Conservation (phyloP, 2,888 invertebrate species). For the Amiota minor region DNA sequence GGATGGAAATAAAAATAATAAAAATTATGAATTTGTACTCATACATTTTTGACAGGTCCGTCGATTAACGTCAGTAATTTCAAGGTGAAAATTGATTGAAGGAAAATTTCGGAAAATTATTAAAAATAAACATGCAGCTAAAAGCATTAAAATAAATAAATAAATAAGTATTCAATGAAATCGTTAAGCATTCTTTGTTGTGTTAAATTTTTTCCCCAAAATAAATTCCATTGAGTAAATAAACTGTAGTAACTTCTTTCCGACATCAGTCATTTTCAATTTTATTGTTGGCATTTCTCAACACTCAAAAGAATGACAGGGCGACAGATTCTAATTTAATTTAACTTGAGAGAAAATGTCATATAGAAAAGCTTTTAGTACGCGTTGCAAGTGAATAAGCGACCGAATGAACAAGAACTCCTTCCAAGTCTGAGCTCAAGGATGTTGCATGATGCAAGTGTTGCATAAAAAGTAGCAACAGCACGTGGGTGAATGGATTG, state of each 20-base stretch:
- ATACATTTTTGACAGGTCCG: background rate
- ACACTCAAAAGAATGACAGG: background rate
- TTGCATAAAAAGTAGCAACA: no score
- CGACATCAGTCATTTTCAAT: background rate
- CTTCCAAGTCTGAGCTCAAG: background rate
- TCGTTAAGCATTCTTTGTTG: no score
- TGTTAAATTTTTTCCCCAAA: no score
- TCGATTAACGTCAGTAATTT: background rate
- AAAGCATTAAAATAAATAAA: background rate
- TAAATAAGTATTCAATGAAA: no score
- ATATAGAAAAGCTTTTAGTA: conserved; percentile 10
- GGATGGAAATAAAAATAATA: background rate
- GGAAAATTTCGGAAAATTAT: background rate
- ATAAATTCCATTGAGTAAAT: no score
- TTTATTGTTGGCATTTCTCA: background rate
- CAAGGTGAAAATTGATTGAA: conserved; percentile 18
- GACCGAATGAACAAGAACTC: background rate
- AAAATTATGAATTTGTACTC: background rate
- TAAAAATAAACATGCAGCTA: background rate
- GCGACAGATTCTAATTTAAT: background rate
- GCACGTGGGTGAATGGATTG: no score
- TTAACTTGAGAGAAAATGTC: background rate
- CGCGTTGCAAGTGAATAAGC: conserved; percentile 9
- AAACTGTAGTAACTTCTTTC: no score
- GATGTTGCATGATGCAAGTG: background rate